Base-by-base conservation (phyloP, 2,888 invertebrate genomes). In the Drosophila picticornis region DNA sequence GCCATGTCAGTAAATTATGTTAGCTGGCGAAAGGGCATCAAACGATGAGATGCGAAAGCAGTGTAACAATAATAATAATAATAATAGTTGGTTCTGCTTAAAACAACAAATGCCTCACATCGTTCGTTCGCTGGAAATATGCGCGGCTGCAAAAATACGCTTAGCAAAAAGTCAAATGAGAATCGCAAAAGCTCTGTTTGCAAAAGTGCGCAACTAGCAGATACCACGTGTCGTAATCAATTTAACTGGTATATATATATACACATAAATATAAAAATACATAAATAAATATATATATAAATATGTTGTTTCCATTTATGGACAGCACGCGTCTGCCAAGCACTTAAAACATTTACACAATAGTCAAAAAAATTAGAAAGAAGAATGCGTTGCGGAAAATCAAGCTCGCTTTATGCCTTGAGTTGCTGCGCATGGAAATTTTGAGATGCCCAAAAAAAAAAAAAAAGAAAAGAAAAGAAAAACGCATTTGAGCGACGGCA, bases 111-210 rank as follows among this genome's bases (percentile, higher is more conserved):
- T 46, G 71, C 55, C 43, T 61, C 61, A 56, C 64, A 75, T 32
- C 57, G 32, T 43, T 63, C 34, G 34, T 58, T 55, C 48, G 48
- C 38, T 77, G 62, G 58, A 65, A 77, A 72, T 60, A 55, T 68
- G 62, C 62, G 31, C 72, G 72, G 71, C 71, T 78, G 79, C 79
- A 63, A 65, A 62, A 46, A 64, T 58, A 57, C 55, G 27, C 38
- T 50, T 48, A 25, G 31, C 48, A 57, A 57, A 25, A 66, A 53
- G 66, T 61, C 27, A n/a, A 72, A 31, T 27, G 7, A 22, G 27
- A 9, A 9, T 11, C 19, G 19, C 34, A 22, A 46, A 46, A 46
- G 19, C 13, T 7, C 7, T 2, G 0, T 6, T n/a, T 10, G 11
- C 5, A 52, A 22, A 32, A 7, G 2, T 59, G 40, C 2, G 36